phyloP scores from a whole-genome alignment of 1,140 invertebrate species.

The Drosophila lowei region DNA sequence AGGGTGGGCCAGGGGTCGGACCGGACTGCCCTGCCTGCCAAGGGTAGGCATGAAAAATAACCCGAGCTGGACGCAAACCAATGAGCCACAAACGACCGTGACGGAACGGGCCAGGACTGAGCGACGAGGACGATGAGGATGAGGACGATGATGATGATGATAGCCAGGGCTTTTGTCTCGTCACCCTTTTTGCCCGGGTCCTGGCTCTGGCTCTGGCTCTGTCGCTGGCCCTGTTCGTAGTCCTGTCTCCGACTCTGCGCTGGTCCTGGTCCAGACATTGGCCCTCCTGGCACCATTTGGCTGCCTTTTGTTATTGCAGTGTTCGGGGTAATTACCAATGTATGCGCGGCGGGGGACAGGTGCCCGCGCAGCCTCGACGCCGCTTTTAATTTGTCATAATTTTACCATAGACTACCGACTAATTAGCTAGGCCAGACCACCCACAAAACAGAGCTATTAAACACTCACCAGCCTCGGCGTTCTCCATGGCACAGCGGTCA shows the following conservation, averaged over 20 bases:
- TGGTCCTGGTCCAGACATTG: not conserved
- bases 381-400: conserved; percentile 76
- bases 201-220: conserved; percentile 10
- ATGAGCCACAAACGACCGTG: conserved; percentile 78
- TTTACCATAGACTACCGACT: conserved; percentile 29
- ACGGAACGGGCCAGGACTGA: conserved; percentile 37
- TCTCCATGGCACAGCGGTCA: too few species aligned
- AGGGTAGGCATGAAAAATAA: conserved; percentile 66
- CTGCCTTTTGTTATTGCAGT: conserved; percentile 49
- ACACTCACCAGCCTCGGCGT: too few species aligned
- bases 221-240: conserved; percentile 25
- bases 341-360: not conserved
- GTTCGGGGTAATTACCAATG: conserved; percentile 59
- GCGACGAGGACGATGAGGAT: conserved; percentile 28
- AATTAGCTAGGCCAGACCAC: conserved; percentile 22
- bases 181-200: conserved; percentile 60
- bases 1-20: not conserved
- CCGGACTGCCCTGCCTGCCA: too few species aligned
- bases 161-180: conserved; percentile 61
- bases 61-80: conserved; percentile 56
- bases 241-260: too few species aligned
- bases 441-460: not conserved
- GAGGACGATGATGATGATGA: conserved; percentile 13
- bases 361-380: conserved; percentile 22
- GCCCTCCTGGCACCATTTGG: conserved; percentile 26